Base-by-base conservation (phyloP, 2,797 vertebrate species). In the Spea hammondii region DNA sequence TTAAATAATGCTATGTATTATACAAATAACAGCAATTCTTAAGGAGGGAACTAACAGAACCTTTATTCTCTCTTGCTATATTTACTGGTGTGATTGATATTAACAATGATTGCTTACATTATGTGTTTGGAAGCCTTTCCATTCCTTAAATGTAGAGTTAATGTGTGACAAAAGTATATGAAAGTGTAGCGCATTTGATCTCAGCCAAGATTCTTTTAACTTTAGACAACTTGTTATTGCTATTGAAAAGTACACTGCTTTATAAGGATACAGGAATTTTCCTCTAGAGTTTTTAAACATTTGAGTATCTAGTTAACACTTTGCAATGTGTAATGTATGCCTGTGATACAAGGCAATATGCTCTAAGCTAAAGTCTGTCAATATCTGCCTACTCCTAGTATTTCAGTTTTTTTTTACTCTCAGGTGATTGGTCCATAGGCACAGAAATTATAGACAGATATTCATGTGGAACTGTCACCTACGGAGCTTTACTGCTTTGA, bases 201-300 rank as follows among this genome's bases (percentile, higher is more conserved):
- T 6, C 17, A 70, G 79, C 74, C 74, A 81, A 81, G 60, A 66
- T 72, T 72, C 47, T 62, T 60, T 14, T 55, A 45, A 72, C 12
- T 53, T 46, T 59, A 72, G 53, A 72, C 53, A 81, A 55, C 74
- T 76, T 72, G 79, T 81, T 81, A 76, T 71, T 76, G 68, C 62
- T 53, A 54, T 45, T 64, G 67, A 60, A 66, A 44, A 47, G 6
- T 62, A 11, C 50, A 54, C 62, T 72, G 13, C 79, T 77, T 81
- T 72, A 76, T 76, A 81, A 67, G 79, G 79, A 64, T 49, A 47
- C 17, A 64, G 48, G 49, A n/a, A 64, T 17, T 69, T 69, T 12
- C 55, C 55, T 59, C 8, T 6, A 59, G 8, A 59, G 11, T 1
- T 32, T 32, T 32, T 32, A 32, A 32, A 32, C 32, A 32, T 32